phyloP scores from a whole-genome alignment of 2,797 vertebrate species.

The Enteromius unitaeniatus region DNA sequence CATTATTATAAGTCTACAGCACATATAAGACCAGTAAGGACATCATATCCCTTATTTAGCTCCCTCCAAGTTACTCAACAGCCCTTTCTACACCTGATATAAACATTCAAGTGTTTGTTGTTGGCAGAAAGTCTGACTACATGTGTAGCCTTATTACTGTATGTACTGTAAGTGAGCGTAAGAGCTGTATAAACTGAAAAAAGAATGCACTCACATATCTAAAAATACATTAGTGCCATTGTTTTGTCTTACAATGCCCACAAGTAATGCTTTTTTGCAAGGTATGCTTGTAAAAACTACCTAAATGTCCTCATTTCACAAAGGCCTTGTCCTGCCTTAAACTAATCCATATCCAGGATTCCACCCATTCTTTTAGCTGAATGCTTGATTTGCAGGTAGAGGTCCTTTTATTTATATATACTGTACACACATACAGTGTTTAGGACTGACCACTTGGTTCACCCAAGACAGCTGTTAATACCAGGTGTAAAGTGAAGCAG shows the following conservation, averaged over 20 bases:
- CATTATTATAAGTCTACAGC: conserved; percentile 1
- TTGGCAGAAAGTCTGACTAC: not conserved
- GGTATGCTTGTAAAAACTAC: too few species aligned
- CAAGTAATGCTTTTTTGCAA: too few species aligned
- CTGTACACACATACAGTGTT: not conserved
- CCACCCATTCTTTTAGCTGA: not conserved
- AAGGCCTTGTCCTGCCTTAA: too few species aligned
- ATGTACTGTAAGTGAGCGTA: not conserved
- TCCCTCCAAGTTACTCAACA: not conserved
- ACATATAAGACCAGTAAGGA: not conserved
- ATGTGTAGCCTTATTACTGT: not conserved
- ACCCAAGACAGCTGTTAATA: not conserved
- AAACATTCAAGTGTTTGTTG: not conserved
- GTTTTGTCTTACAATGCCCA: too few species aligned
- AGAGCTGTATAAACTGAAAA: too few species aligned
- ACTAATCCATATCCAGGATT: too few species aligned
- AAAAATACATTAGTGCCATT: too few species aligned
- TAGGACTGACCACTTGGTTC: not conserved
- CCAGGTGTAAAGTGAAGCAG: not conserved
- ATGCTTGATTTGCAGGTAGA: not conserved
- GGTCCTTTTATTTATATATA: not conserved
- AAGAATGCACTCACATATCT: too few species aligned
- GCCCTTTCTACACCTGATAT: conserved; percentile 3
- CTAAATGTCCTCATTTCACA: too few species aligned
- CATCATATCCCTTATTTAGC: not conserved